A percentile compares a stretch with the other conserved stretches of the same genome.
Conservation (phyloP, 2,113 vertebrate genomes). For the Gasterosteus nipponicus region DNA sequence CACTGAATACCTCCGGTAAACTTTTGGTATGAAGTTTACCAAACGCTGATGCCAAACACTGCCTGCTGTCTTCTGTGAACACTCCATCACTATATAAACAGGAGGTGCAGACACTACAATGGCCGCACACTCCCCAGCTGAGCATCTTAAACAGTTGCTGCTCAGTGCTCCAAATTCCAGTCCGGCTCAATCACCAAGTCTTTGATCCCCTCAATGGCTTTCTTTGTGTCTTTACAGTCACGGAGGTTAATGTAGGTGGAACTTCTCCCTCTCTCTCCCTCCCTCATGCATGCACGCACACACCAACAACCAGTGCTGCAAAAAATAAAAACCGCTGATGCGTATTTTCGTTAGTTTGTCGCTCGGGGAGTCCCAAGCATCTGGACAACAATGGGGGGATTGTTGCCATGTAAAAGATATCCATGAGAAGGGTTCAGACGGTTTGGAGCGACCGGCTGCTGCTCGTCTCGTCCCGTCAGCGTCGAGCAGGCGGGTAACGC, state of each 20-base stretch:
- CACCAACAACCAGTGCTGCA: slow-evolving; percentile 27
- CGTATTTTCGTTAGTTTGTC: slow-evolving; percentile 66
- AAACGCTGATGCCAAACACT: background rate
- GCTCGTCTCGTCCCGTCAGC: slow-evolving; percentile 17
- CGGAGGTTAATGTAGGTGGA: slow-evolving; percentile 50
- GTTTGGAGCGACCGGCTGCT: slow-evolving; percentile 54
- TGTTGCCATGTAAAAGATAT: slow-evolving; percentile 74
- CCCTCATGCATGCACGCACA: slow-evolving; percentile 9
- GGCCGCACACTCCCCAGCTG: slow-evolving; percentile 34
- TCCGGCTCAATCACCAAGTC: slow-evolving; percentile 58
- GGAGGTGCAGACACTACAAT: slow-evolving; percentile 17
- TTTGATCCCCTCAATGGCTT: slow-evolving; percentile 74
- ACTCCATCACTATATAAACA: slow-evolving; percentile 3
- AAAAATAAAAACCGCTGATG: slow-evolving; percentile 54
- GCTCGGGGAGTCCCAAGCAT: slow-evolving; percentile 41
- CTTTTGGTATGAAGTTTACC: background rate
- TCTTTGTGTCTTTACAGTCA: slow-evolving; percentile 72
- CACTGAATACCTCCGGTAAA: no score
- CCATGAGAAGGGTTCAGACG: slow-evolving; percentile 61
- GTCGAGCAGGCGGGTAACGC: slow-evolving; percentile 43
- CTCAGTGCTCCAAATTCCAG: slow-evolving; percentile 73
- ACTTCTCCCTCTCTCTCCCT: slow-evolving; percentile 14
- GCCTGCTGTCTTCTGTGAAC: background rate
- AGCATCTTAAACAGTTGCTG: slow-evolving; percentile 62
- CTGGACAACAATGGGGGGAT: slow-evolving; percentile 57